phyloP scores from a whole-genome alignment of 2,113 vertebrate species.

The Alethe castanea region DNA sequence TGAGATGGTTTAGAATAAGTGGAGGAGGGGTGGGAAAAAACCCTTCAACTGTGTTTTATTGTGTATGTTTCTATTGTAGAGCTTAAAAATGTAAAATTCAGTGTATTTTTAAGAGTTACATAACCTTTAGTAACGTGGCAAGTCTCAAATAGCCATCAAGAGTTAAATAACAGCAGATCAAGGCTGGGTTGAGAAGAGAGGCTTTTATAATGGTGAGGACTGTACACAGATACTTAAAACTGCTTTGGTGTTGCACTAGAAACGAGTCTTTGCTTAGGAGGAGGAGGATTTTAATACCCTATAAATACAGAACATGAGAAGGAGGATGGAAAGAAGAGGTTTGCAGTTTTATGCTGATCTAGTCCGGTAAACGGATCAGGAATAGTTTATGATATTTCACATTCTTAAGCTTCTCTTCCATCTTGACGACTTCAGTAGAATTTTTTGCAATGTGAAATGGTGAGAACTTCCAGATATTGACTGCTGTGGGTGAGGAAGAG shows the following conservation, averaged over 20 bases:
- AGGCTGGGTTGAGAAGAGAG: neutral
- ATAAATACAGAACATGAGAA: neutral
- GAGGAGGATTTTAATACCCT: neutral
- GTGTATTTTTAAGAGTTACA: neutral
- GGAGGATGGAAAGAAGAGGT: neutral
- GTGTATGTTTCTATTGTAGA: neutral
- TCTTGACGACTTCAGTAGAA: fast-evolving
- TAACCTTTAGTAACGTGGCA: neutral
- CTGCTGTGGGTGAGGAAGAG: neutral
- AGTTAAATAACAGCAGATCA: conserved; percentile 42
- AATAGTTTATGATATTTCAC: neutral
- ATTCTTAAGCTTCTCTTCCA: neutral
- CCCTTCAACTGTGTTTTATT: neutral
- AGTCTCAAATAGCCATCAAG: neutral
- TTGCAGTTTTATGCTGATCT: neutral
- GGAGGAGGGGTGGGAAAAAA: neutral
- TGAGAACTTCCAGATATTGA: neutral
- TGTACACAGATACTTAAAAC: neutral
- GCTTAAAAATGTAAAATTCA: neutral
- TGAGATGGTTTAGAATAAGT: neutral
- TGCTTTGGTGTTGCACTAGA: neutral
- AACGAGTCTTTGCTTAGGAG: neutral
- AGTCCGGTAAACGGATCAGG: neutral
- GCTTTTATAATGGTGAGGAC: neutral
- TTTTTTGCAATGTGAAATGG: neutral